Percentiles rank a stretch among this genome's conserved stretches.
Evolutionary conservation across 2,797 vertebrate species (phyloP).

Genomic region (Xiphophorus birchmanni): DNA sequence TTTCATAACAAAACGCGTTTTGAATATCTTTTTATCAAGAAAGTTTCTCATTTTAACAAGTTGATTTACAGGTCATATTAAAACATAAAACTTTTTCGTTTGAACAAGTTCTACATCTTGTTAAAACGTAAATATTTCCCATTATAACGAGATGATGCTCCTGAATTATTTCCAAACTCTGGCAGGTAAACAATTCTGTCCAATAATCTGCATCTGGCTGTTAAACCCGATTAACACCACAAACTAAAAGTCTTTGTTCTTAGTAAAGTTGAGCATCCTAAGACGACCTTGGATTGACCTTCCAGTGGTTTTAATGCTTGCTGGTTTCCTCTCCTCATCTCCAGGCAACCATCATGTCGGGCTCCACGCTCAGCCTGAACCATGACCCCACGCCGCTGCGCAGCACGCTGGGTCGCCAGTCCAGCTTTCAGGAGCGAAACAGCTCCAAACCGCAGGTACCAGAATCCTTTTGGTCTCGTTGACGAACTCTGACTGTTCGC

Average conservation of each 20-base stretch:
- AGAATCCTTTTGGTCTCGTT: background rate
- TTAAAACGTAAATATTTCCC: too few relatives aligned
- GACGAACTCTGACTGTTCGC: background rate
- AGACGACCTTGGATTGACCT: background rate
- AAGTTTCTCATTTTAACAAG: too few relatives aligned
- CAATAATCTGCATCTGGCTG: background rate
- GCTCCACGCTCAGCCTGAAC: slow-evolving; percentile 95
- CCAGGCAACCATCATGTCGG: slow-evolving; percentile 98
- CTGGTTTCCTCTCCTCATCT: slow-evolving; percentile 35
- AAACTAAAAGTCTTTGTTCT: background rate
- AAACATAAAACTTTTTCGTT: too few relatives aligned
- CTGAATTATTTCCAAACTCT: too few relatives aligned
- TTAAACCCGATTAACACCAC: background rate
- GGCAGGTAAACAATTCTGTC: too few relatives aligned
- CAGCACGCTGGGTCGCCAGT: slow-evolving; percentile 92
- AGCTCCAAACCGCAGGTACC: slow-evolving; percentile 88
- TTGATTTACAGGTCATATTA: too few relatives aligned
- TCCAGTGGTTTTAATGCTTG: background rate
- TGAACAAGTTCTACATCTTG: too few relatives aligned
- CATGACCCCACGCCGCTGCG: slow-evolving; percentile 87
- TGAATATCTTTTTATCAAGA: too few relatives aligned
- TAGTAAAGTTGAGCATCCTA: background rate
- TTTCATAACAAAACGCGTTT: too few relatives aligned
- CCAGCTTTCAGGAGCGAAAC: slow-evolving; percentile 96
- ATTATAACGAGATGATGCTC: background rate